Evolutionary conservation across 2,797 vertebrate genomes (phyloP), one percentile per base, ranked within the genome.

Genomic region (Lycodopsis pacificus): DNA sequence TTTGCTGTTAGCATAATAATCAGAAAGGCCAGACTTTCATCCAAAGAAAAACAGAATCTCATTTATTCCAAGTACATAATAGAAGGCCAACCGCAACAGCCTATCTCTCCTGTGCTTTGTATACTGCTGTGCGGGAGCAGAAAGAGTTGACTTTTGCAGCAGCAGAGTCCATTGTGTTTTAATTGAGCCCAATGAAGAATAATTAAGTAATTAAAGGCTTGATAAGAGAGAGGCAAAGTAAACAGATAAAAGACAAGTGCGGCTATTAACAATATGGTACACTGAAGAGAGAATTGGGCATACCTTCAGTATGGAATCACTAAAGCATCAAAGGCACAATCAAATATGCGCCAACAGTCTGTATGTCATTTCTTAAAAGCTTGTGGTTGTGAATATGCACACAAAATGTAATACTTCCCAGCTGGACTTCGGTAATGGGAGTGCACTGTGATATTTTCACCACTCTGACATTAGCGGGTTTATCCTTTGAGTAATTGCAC

Each of bases 131-230:
- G 79, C 73, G 68, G 84, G 81, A 82, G 89, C 84, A 88, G 77
- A 87, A 82, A 92, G 71, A 77, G 90, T 83, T 87, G 87, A 91
- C 87, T 94, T 93, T 83, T 89, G 90, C 88, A 87, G 89, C 86
- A 86, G 88, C 85, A 75, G 73, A 87, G 83, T 92, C 92, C 79
- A 91, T 91, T 91, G 92, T 92, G 84, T 91, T 94, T 94, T 94
- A 95, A 95, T 94, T 94, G 94, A 92, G 91, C 89, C 90, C 94
- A 95, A 95, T 94, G 93, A 95, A 93, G 95, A 96, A 95, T 95
- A 95, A 95, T 96, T 94, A 95, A 94, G 93, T 92, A 93, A 95
- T 95, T 95, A 95, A 95, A 93, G 82, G 62, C 87, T 87, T 90
- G 93, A 95, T 94, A 95, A 94, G 89, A 85, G 79, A 91, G 81